Evolutionary conservation across 1,140 invertebrate species (phyloP).

Genomic region (Megathymus violae): DNA sequence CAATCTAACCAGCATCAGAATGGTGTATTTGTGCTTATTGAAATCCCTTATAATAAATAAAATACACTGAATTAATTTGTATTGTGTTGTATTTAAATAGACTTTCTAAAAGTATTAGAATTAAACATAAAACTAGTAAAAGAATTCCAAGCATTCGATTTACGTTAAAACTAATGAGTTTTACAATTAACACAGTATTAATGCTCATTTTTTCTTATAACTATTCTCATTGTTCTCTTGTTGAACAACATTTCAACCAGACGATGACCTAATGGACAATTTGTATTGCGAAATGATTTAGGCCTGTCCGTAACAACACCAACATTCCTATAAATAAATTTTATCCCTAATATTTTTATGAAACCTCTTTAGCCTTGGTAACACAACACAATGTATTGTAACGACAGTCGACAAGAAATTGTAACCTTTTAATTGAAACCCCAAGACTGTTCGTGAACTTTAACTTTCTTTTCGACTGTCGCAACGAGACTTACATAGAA

Average conservation of each 20-base stretch:
- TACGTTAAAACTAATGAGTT: background rate
- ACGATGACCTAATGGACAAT: background rate
- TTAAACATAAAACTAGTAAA: too few species aligned
- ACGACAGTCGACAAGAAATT: slow-evolving; percentile 22
- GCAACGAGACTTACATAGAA: slow-evolving; percentile 9
- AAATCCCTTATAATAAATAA: too few species aligned
- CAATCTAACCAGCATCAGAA: too few species aligned
- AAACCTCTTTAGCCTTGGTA: too few species aligned
- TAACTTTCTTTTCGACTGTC: slow-evolving; percentile 20
- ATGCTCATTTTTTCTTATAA: background rate
- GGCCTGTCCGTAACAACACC: too few species aligned
- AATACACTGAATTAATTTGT: too few species aligned
- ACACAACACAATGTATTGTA: background rate
- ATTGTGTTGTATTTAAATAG: too few species aligned
- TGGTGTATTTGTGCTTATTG: too few species aligned
- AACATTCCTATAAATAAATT: too few species aligned
- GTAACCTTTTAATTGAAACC: background rate
- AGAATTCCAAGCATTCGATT: background rate
- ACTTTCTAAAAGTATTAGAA: too few species aligned
- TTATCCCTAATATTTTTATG: too few species aligned
- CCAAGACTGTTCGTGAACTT: background rate
- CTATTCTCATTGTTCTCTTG: background rate
- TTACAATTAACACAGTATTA: background rate
- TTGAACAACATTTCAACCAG: background rate
- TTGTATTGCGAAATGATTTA: background rate